These are phyloP conservation scores for Pasiphila rectangulata DNA, from an alignment of 2,888 invertebrate genomes.

Conservation along the genomic window DNA sequence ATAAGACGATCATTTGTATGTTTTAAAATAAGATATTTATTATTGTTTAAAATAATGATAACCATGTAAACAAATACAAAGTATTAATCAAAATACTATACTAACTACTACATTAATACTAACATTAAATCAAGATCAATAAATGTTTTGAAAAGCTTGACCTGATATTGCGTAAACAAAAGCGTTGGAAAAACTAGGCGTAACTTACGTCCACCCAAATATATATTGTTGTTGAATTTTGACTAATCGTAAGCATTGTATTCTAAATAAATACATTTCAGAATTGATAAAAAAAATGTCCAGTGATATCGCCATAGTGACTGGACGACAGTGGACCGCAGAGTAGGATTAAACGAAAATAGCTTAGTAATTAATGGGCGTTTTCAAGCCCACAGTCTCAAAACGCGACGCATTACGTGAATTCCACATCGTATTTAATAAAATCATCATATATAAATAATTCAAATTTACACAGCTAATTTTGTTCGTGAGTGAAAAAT, in stretches of 20 bases:
- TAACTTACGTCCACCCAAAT: too few relatives aligned
- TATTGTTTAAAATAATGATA: too few relatives aligned
- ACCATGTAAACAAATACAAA: too few relatives aligned
- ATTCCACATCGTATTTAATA: constrained; percentile 49
- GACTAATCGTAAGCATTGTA: constrained; percentile 4
- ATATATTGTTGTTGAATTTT: too few relatives aligned
- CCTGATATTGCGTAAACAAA: too few relatives aligned
- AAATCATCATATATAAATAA: constrained; percentile 42
- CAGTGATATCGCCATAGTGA: constrained; percentile 52
- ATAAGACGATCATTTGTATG: too few relatives aligned
- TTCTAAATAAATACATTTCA: constrained; percentile 22
- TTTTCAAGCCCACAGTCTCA: constrained; percentile 63
- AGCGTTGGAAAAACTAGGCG: too few relatives aligned
- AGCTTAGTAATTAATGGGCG: constrained; percentile 69
- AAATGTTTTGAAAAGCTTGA: too few relatives aligned
- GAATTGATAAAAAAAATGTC: constrained; percentile 43
- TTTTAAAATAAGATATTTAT: too few relatives aligned
- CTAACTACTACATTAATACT: too few relatives aligned
- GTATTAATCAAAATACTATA: too few relatives aligned
- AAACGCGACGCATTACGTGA: constrained; percentile 58
- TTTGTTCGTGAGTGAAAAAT: constrained; percentile 23
- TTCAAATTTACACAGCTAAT: constrained; percentile 29
- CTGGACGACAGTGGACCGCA: constrained; percentile 59
- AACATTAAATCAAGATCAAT: too few relatives aligned
- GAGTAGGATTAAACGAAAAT: constrained; percentile 75